Conservation (phyloP, 2,797 vertebrate genomes). For the Merluccius polli region DNA sequence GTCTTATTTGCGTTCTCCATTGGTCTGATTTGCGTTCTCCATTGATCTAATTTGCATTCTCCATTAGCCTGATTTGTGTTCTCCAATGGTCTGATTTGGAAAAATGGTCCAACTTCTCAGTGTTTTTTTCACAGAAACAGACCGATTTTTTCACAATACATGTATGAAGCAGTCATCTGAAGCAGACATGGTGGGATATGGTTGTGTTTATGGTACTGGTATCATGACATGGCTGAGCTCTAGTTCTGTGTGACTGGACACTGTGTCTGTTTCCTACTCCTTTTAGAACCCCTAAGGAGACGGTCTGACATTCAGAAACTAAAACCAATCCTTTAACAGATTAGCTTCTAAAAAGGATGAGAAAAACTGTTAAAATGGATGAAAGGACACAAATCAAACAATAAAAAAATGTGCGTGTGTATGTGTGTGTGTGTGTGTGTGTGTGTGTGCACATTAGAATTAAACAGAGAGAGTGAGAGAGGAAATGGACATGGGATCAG, state of each 20-base stretch:
- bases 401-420: conserved; percentile 34
- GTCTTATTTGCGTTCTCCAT: not conserved
- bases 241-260: conserved; percentile 5
- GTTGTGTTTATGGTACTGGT: not conserved
- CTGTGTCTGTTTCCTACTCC: conserved; percentile 13
- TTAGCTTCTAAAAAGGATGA: not conserved
- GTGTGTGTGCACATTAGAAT: not conserved
- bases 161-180: not conserved
- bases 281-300: not conserved
- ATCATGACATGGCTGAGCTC: not conserved
- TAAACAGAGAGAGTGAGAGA: conserved; percentile 37
- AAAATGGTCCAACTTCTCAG: not conserved
- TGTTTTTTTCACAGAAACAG: not conserved
- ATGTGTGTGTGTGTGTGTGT: conserved; percentile 16
- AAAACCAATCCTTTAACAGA: conserved; percentile 6
- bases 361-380: conserved; percentile 28
- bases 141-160: too few relatives aligned
- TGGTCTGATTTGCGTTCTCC: not conserved
- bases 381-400: conserved; percentile 47
- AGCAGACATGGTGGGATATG: not conserved
- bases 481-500: conserved; percentile 56
- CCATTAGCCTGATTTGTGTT: too few relatives aligned
- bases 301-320: not conserved
- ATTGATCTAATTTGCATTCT: not conserved
- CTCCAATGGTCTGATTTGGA: not conserved